Evolutionary conservation across 2,797 vertebrate species (phyloP).

Genomic region (Tapirus indicus): DNA sequence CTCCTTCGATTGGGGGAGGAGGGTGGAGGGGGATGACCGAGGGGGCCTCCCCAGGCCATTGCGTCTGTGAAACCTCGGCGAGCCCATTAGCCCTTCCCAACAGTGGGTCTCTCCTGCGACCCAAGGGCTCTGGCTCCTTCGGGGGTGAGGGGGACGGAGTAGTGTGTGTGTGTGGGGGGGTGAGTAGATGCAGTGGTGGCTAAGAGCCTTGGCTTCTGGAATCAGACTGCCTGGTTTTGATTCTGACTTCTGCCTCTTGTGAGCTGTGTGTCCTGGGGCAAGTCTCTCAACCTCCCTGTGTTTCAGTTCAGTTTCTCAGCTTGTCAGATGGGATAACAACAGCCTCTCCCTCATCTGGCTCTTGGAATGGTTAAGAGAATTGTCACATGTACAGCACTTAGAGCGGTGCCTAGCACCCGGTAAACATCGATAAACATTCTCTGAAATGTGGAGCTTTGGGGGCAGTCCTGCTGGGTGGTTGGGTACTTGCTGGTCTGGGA

Average conservation of each 20-base stretch:
- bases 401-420: background rate
- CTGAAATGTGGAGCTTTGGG: background rate
- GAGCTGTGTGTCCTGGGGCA: background rate
- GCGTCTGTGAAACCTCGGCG: background rate
- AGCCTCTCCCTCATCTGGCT: background rate
- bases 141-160: no score
- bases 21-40: background rate
- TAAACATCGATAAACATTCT: accelerated
- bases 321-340: background rate
- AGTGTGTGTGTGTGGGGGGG: accelerated
- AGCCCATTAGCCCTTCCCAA: background rate
- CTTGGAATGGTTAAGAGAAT: background rate
- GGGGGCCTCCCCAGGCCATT: background rate
- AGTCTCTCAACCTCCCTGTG: background rate
- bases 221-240: background rate
- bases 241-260: background rate
- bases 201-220: background rate
- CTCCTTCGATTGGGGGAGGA: background rate
- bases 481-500: background rate
- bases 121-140: background rate
- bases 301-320: background rate
- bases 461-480: background rate
- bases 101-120: background rate
- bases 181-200: background rate
- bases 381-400: accelerated